Base-by-base conservation (phyloP, 2,888 invertebrate genomes). In the Polymixis lichenea region DNA sequence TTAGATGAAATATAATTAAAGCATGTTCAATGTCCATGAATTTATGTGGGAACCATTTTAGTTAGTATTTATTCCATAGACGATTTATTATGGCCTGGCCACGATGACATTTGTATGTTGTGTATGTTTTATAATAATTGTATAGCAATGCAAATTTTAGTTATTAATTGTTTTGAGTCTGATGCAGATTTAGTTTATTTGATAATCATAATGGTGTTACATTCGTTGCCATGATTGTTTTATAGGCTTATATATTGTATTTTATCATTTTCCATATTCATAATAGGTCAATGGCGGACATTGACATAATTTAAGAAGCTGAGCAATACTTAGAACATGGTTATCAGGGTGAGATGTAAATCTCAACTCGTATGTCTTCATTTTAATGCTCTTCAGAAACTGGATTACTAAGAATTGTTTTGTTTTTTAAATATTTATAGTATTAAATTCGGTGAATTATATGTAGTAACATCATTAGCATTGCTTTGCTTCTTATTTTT, bases 141-240 rank as follows among this genome's bases (percentile, higher is more conserved):
- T 95, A 91, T 94, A 93, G 92, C 93, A 95, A 95, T 95, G 94
- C 95, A 94, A 88, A 93, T 91, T 91, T 88, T 92, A 89, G 89
- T 93, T 92, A 92, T 87, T 86, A 90, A 87, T 89, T 90, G 89
- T 91, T 91, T 88, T 85, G 76, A 89, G 94, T 95, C 95, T 95
- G 96, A 95, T 96, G 96, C 96, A 96, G 95, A 94, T 96, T 94
- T 94, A 93, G 94, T 92, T 89, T 81, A 78, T 82, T 75, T 75
- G 80, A 80, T 78, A 82, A 86, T 73, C 68, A 61, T 65, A 49
- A 72, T 78, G 71, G 88, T 88, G 87, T 89, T 88, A 80, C 70
- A 86, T 90, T 87, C 78, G 88, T 91, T 92, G 92, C 92, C 92
- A 93, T 91, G 87, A 86, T 87, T 89, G 76, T 84, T 85, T 83